These are phyloP conservation scores for Pyrgus malvae DNA, from an alignment of 2,888 invertebrate species.

Conservation along the genomic window DNA sequence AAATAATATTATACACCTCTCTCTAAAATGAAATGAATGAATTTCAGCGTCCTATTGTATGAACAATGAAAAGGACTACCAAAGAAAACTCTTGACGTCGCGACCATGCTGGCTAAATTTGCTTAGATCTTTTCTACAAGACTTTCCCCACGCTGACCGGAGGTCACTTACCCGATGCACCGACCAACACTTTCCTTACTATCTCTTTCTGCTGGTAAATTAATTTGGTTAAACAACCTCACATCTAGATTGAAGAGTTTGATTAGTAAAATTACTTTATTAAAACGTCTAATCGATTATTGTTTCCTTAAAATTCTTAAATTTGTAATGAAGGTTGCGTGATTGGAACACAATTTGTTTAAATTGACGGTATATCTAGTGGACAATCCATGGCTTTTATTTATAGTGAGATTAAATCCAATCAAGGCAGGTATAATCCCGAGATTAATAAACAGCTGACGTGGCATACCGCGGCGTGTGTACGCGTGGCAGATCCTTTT, in stretches of 20 bases:
- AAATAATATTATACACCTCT: too few species aligned
- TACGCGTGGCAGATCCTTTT: not conserved
- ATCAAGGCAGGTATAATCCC: constrained; percentile 15
- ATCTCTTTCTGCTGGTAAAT: constrained; percentile 3
- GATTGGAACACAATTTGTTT: not conserved
- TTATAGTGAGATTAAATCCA: constrained; percentile 19
- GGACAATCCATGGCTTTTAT: constrained; percentile 1
- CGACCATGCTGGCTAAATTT: not conserved
- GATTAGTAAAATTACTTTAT: not conserved
- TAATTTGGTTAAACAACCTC: not conserved
- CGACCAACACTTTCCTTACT: constrained; percentile 6
- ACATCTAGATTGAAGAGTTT: not conserved
- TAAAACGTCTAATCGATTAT: not conserved
- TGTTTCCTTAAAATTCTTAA: not conserved
- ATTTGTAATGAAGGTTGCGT: too few species aligned
- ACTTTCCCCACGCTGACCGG: constrained; percentile 11
- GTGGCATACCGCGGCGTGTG: not conserved
- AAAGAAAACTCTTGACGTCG: not conserved
- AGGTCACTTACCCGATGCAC: constrained; percentile 6
- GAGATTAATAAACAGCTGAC: constrained; percentile 18
- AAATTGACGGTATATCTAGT: too few species aligned
- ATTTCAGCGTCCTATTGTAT: not conserved
- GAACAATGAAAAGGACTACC: not conserved
- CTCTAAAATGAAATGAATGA: too few species aligned
- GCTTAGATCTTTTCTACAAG: not conserved